phyloP scores from a whole-genome alignment of 2,888 invertebrate genomes.

The Neuroscelio doddi region DNA sequence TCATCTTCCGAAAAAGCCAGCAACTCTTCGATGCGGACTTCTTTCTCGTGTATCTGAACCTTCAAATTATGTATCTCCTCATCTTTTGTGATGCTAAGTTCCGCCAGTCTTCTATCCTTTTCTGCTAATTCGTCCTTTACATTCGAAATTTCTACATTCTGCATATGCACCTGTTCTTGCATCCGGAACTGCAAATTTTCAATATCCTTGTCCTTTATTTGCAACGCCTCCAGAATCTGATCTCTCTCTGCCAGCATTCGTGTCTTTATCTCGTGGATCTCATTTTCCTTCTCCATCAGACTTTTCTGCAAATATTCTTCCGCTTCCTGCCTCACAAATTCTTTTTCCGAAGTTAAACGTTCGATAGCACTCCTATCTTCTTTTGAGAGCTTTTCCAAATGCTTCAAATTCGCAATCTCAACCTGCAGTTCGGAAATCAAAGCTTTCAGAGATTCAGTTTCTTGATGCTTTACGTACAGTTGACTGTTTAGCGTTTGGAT shows the following conservation, averaged over 20 bases:
- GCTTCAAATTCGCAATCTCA: constrained; percentile 48
- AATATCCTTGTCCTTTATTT: constrained; percentile 52
- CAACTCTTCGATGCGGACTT: constrained; percentile 74
- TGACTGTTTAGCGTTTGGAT: constrained; percentile 52
- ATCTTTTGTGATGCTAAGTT: constrained; percentile 77
- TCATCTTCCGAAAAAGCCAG: constrained; percentile 75
- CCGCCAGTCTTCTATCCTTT: constrained; percentile 64
- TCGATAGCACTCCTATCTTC: constrained; percentile 51
- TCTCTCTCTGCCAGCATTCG: constrained; percentile 47
- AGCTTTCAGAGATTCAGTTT: constrained; percentile 51
- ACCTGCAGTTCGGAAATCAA: constrained; percentile 48
- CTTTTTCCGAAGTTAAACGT: constrained; percentile 55
- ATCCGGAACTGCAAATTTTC: constrained; percentile 54
- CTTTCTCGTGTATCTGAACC: constrained; percentile 75
- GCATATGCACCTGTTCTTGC: constrained; percentile 47
- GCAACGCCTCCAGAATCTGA: constrained; percentile 46
- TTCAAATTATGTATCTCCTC: constrained; percentile 82
- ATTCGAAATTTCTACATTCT: constrained; percentile 50
- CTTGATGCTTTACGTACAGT: constrained; percentile 55
- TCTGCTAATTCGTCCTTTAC: constrained; percentile 53
- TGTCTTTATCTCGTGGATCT: constrained; percentile 47
- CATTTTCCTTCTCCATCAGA: constrained; percentile 51
- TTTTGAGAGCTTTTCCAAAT: constrained; percentile 46
- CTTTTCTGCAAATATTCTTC: constrained; percentile 46
- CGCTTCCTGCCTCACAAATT: constrained; percentile 49